Base-by-base conservation (phyloP, 1,140 invertebrate species). In the Tyrophagus putrescentiae region DNA sequence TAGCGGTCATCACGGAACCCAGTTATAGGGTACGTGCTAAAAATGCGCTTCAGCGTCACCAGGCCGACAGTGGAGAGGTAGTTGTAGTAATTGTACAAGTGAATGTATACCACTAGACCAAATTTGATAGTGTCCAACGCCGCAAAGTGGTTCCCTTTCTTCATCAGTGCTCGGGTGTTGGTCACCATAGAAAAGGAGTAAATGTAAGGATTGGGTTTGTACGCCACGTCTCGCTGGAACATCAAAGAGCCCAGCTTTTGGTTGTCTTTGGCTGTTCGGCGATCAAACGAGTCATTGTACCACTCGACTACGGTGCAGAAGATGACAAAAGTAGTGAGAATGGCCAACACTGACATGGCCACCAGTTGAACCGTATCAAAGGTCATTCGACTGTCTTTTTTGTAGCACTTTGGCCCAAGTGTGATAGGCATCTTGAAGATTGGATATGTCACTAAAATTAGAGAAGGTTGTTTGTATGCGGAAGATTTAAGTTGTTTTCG, bases 151-250 rank as follows among this genome's bases (percentile, higher is more conserved):
- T 34, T 18, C 13, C 28, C 34, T 23, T 57, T 39, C n/a, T 9
- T 6, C 1, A 57, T 21, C n/a, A 59, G 7, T 31, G 7, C 39
- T 13, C 57, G 57, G 5, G 45, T 59, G 25, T 59, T 59, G 9
- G 57, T 59, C 2, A 59, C 27, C 42, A 34, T 18, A 27, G 57
- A 59, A 27, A 59, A 59, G 18, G 57, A 42, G 34, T 59, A 59
- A n/a, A 42, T 23, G 36, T 31, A 59, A 11, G 39, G 39, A 45
- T 42, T 59, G 5, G 41, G 25, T 13, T 44, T 45, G 9, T 21
- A 11, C 9, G 23, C n/a, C 6, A 42, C 48, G 13, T 59, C 57
- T 44, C 25, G 34, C n/a, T 44, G 34, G 36, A 59, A 59, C 34
- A 28, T 59, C 13, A 45, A 7, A 25, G 18, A 27, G 2, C 57